Conservation (phyloP, 2,113 vertebrate genomes). For the Nothobranchius furzeri region DNA sequence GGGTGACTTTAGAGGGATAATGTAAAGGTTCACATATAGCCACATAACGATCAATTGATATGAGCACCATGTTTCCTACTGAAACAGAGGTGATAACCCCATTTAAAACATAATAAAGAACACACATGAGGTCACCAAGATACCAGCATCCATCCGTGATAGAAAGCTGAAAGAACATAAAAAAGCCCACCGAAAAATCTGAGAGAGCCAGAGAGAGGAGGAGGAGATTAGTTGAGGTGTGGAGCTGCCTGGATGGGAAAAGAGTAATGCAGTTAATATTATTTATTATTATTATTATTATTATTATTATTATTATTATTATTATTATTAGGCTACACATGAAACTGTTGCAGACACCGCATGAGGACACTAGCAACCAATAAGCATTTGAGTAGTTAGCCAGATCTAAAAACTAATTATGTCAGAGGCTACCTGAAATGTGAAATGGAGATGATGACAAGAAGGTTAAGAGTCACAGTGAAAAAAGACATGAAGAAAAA, state of each 20-base stretch:
- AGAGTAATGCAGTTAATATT: not conserved
- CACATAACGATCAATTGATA: too few species aligned
- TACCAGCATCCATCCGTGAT: too few species aligned
- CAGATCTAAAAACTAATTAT: not conserved
- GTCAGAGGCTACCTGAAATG: not conserved
- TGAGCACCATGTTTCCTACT: too few species aligned
- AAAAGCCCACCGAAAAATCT: constrained; percentile 53
- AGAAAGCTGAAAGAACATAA: constrained; percentile 11
- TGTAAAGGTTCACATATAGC: too few species aligned
- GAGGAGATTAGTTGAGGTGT: constrained; percentile 73
- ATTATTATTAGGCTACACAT: not conserved
- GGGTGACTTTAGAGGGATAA: too few species aligned
- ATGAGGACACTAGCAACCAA: not conserved
- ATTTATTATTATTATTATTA: too few species aligned
- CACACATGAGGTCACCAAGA: too few species aligned
- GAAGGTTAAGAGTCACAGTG: not conserved
- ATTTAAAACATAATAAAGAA: too few species aligned
- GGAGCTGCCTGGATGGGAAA: constrained; percentile 69
- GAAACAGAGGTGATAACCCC: too few species aligned
- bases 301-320: not conserved
- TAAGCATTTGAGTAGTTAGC: not conserved
- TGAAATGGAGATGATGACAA: constrained; percentile 4
- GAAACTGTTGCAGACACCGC: too few species aligned
- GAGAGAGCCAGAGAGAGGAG: constrained; percentile 66
- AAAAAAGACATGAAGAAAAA: not conserved